A percentile compares a stretch with the other conserved stretches of the same genome.
phyloP scores from a whole-genome alignment of 2,113 vertebrate genomes.

The Circaetus cinerascens region DNA sequence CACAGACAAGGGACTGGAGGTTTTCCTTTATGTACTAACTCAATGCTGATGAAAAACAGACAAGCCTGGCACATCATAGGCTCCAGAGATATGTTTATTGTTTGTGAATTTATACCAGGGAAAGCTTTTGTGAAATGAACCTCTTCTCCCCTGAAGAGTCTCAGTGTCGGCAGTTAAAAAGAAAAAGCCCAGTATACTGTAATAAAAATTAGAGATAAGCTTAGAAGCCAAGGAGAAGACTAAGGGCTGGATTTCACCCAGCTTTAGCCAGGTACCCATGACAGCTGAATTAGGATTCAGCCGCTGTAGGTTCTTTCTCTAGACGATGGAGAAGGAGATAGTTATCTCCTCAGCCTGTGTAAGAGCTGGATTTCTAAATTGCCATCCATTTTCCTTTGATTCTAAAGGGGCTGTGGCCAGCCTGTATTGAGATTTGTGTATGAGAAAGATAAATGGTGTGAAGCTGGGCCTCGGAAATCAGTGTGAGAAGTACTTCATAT shows the following conservation, averaged over 20 bases:
- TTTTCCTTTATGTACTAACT: not conserved
- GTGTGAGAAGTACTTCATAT: not conserved
- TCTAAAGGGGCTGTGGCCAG: not conserved
- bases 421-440: not conserved
- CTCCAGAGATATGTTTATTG: not conserved
- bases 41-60: not conserved
- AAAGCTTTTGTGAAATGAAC: not conserved
- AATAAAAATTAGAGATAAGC: constrained; percentile 4
- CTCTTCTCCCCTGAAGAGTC: not conserved
- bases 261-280: not conserved
- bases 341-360: not conserved
- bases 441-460: not conserved
- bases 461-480: not conserved
- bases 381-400: not conserved
- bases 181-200: not conserved
- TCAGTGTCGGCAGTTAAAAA: not conserved
- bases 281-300: not conserved
- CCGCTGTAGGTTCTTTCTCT: not conserved
- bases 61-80: not conserved
- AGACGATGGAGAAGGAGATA: not conserved
- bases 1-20: not conserved
- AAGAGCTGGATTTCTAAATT: not conserved
- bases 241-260: not conserved
- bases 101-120: constrained; percentile 23
- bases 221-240: not conserved